Percentiles rank a stretch among this genome's conserved stretches.
Evolutionary conservation across 2,797 vertebrate genomes (phyloP).

Genomic region (Bradypus variegatus): DNA sequence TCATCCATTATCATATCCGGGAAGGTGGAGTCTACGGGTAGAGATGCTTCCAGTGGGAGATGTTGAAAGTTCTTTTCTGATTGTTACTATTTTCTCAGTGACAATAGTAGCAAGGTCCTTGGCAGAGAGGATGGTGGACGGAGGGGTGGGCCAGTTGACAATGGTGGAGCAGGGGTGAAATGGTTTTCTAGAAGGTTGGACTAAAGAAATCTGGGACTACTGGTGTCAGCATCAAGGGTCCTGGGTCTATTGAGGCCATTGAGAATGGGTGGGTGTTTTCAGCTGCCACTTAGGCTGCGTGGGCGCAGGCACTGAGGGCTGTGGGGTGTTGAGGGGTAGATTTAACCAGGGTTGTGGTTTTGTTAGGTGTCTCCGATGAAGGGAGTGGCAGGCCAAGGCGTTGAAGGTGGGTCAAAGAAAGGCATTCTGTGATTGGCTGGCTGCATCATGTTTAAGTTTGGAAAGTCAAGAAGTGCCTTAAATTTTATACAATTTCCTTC

Average conservation of each 20-base stretch:
- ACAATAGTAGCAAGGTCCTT: neutral
- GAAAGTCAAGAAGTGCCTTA: neutral
- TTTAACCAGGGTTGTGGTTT: neutral
- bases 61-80: neutral
- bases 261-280: neutral
- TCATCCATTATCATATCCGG: neutral
- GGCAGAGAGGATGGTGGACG: neutral
- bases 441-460: neutral
- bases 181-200: too few relatives aligned
- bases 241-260: neutral
- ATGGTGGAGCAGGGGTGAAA: neutral
- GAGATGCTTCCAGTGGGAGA: neutral
- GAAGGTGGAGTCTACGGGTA: neutral
- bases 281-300: neutral
- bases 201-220: too few relatives aligned
- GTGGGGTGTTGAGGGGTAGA: neutral
- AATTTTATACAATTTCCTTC: neutral
- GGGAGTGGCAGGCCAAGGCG: neutral
- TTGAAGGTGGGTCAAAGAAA: neutral
- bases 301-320: neutral
- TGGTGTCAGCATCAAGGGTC: too few relatives aligned
- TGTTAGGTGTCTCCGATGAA: rapidly evolving
- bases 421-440: neutral
- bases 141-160: neutral
- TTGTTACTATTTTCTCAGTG: neutral